Evolutionary conservation across 2,888 invertebrate species (phyloP).

Genomic region (Ferrisia virgata): DNA sequence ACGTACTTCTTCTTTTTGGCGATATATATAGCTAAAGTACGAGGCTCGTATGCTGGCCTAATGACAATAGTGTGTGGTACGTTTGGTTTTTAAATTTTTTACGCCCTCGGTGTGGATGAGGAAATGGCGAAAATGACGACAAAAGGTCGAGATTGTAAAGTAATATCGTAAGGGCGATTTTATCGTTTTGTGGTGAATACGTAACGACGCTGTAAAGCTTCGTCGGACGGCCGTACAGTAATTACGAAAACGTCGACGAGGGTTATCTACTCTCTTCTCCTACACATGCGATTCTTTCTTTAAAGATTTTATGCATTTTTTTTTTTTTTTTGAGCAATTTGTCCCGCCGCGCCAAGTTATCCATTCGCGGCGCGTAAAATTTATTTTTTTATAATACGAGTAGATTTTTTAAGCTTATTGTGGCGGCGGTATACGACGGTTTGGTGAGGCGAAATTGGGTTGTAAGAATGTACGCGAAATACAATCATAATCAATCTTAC

Average conservation of each 20-base stretch:
- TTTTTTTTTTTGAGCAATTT: background rate
- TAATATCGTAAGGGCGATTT: background rate
- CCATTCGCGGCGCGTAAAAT: background rate
- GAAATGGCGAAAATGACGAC: background rate
- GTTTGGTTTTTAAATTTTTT: background rate
- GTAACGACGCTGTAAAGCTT: constrained; percentile 5
- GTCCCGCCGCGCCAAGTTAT: background rate
- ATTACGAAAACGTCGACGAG: background rate
- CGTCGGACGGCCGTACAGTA: background rate
- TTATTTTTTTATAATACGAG: background rate
- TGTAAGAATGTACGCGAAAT: too few relatives aligned
- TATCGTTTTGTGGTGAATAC: background rate
- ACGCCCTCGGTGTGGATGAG: too few relatives aligned
- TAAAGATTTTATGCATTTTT: background rate
- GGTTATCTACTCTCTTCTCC: background rate
- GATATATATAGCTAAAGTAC: too few relatives aligned
- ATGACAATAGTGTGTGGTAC: background rate
- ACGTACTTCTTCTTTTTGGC: background rate
- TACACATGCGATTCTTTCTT: background rate
- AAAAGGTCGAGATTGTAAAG: background rate
- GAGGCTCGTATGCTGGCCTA: background rate
- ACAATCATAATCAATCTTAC: background rate
- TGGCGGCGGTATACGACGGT: too few relatives aligned
- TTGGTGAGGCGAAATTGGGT: too few relatives aligned
- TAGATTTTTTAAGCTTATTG: too few relatives aligned